Conservation (phyloP, 2,113 vertebrate genomes). For the Sakesphorus luctuosus region DNA sequence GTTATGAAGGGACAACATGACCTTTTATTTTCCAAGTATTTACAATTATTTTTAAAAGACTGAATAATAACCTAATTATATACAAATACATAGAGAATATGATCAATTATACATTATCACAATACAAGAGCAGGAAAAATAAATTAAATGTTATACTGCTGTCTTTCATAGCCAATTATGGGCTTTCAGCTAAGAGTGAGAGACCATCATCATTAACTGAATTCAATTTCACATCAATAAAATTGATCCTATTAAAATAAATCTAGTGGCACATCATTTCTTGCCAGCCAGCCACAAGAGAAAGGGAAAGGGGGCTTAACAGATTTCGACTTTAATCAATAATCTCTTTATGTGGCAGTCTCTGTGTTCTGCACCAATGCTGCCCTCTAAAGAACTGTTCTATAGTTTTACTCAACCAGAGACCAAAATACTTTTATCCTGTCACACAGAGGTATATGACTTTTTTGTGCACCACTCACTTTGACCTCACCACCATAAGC, state of each 20-base stretch:
- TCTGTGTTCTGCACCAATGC: accelerated
- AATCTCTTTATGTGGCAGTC: neutral
- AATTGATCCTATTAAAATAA: slow-evolving; percentile 52
- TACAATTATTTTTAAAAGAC: neutral
- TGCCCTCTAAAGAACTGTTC: neutral
- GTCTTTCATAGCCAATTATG: slow-evolving; percentile 1
- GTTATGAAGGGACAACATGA: neutral
- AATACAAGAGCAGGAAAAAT: neutral
- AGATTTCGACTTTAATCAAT: neutral
- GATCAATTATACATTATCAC: neutral
- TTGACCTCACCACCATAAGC: neutral
- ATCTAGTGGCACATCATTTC: neutral
- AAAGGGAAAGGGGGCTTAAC: neutral
- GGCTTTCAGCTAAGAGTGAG: neutral
- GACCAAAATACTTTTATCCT: neutral
- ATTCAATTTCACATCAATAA: slow-evolving; percentile 31
- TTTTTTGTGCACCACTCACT: neutral
- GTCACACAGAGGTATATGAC: neutral
- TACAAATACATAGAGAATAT: neutral
- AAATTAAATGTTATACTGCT: neutral
- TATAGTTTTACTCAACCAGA: neutral
- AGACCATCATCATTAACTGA: slow-evolving; percentile 15
- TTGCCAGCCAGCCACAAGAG: neutral
- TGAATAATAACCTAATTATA: neutral
- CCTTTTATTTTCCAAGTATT: neutral